Percentiles rank a stretch among this genome's conserved stretches.
Evolutionary conservation across 2,888 invertebrate species (phyloP).

Genomic region (Tetragnatha montana): DNA sequence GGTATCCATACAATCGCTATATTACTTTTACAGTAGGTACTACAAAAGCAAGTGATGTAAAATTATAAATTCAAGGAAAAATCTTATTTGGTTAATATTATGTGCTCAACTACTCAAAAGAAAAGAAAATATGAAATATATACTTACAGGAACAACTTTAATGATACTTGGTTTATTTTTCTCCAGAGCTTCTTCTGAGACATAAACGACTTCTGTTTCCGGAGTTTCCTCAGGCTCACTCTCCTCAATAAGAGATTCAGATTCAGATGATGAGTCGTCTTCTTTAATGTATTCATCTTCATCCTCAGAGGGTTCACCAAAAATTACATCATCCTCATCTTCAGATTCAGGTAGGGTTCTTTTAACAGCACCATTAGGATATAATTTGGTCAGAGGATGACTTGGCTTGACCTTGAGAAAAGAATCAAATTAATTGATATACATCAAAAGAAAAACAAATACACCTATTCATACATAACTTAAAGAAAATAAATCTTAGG

Average conservation of each 20-base stretch:
- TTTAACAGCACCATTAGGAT: background rate
- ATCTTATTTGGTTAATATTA: too few relatives aligned
- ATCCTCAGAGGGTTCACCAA: background rate
- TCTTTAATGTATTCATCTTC: background rate
- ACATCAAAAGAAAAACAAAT: background rate
- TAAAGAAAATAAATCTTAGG: too few relatives aligned
- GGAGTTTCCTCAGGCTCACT: background rate
- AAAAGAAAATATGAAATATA: too few relatives aligned
- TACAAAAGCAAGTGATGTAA: too few relatives aligned
- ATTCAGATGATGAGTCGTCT: background rate
- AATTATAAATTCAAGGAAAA: too few relatives aligned
- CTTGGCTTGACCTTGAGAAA: background rate
- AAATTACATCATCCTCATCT: background rate
- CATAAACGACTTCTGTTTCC: background rate
- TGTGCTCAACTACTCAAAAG: too few relatives aligned
- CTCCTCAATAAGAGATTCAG: background rate
- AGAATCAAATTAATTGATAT: background rate
- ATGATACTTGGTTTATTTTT: background rate
- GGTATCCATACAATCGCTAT: too few relatives aligned
- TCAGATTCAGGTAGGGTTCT: background rate
- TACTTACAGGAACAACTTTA: background rate
- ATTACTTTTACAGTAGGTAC: too few relatives aligned
- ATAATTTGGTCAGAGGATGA: background rate
- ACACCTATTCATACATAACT: too few relatives aligned
- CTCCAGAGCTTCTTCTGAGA: background rate